phyloP scores from a whole-genome alignment of 2,113 vertebrate genomes.

The Petroica traversi region DNA sequence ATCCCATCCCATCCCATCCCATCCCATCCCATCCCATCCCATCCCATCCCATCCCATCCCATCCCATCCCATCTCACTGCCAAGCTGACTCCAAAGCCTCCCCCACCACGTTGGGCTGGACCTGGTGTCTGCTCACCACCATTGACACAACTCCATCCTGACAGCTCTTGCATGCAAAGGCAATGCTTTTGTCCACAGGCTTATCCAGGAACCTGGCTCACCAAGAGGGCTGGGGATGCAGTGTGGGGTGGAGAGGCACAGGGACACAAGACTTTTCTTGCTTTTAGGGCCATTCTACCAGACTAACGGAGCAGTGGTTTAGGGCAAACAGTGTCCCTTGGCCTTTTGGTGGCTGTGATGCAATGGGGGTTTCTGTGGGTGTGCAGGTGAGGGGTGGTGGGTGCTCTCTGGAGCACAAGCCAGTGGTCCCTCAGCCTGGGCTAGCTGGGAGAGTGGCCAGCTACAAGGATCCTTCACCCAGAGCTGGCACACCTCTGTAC shows the following conservation, averaged over 20 bases:
- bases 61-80: background rate
- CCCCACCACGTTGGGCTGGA: rapidly evolving
- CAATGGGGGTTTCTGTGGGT: background rate
- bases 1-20: background rate
- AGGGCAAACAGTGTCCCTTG: background rate
- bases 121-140: background rate
- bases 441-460: background rate
- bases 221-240: background rate
- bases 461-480: background rate
- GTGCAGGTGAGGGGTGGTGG: background rate
- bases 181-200: background rate
- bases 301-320: background rate
- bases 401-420: background rate
- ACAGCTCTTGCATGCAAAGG: background rate
- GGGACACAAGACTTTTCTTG: background rate
- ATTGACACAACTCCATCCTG: background rate
- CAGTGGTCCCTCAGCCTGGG: background rate
- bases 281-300: background rate
- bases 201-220: background rate
- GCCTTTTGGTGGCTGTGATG: background rate
- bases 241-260: background rate
- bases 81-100: background rate
- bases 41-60: background rate
- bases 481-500: background rate
- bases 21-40: background rate